Evolutionary conservation across 2,113 vertebrate species (phyloP), one percentile per base, ranked within the genome.

Genomic region (Lagopus muta): DNA sequence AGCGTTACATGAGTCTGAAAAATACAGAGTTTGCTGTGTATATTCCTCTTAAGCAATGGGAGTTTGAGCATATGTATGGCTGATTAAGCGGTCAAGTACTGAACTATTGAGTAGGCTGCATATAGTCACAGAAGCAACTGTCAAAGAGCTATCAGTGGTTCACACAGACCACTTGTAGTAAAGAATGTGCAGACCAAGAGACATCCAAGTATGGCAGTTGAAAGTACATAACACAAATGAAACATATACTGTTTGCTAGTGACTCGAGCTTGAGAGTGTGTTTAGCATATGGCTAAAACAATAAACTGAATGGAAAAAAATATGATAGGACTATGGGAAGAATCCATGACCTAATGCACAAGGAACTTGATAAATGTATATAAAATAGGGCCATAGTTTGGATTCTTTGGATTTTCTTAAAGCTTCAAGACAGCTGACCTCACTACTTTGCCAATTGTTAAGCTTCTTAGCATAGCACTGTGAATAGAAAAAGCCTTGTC

Each of bases 21-120:
- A 86, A 55, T 67, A 30, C 3, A 10, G 47, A 47, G 16, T 69
- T 17, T 89, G 4, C 32, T 32, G 6, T 65, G 62, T 11, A 10
- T 0, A 0, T 71, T 22, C 43, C 45, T 73, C 32, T n/a, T 28
- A 42, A 47, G 19, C 50, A 19, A 14, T 18, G 25, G 16, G 19
- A 88, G 13, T 28, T 67, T 74, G 34, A 58, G 7, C 47, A 14
- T 30, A 14, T 18, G 55, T n/a, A 12, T 16, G 60, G 64, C 42
- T 83, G 79, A 50, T 66, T 22, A 82, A 70, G 27, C 27, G 62
- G 36, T 40, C 66, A 32, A 77, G 43, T 19, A 54, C 14, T 69
- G 52, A 40, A 32, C 36, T 66, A 4, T 28, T 0, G 1, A 81
- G n/a, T 7, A 74, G 36, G 5, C 45, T 66, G 30, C 73, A 36